Evolutionary conservation across 2,888 invertebrate genomes (phyloP), one percentile per base, ranked within the genome.

Genomic region (Lasioglossum villosulum): DNA sequence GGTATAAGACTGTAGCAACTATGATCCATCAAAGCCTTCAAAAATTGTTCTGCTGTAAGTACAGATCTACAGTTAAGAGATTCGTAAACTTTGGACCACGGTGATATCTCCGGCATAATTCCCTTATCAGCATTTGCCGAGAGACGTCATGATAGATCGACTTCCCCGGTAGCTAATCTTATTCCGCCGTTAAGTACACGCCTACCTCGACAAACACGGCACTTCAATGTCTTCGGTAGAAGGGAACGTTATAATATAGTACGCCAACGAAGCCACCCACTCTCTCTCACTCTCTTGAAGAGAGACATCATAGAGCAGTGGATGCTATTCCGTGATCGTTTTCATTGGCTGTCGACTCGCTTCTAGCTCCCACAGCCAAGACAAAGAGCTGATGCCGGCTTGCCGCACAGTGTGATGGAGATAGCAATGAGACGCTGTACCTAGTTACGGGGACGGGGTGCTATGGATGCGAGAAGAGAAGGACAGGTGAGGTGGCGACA

Each of bases 211-310:
- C 39, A 39, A 59, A 59, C 72, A 80, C 75, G 73, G 81, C 83
- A 89, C 90, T 90, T 88, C 88, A 85, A 52, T 37, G 42, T 45
- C 84, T n/a, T 59, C 59, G 59, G 27, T 27, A 5, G 59, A 27
- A 14, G 56, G 56, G n/a, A 56, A 12, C 56, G 56, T 56, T 56
- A 56, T 56, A n/a, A 56, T 56, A 56, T 56, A 27, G n/a, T n/a
- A 52, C 23, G 12, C 12, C 12, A 12, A n/a, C 12, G 12, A 27
- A n/a, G 56, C 56, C 27, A 59, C 4, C 4, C 56, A 4, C 34
- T 2, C 34, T 52, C 23, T 23, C 52, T 8, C 52, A 0, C 6
- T 23, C 23, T 23, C 52, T 2, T 27, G 12, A 59, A 12, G 59
- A 12, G 34, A 66, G 66, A 34, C 66, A 34, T 66, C 66, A 66